Percentiles rank a stretch among this genome's conserved stretches.
Conservation (phyloP, 2,888 invertebrate species). For the Agrochola lychnidis region DNA sequence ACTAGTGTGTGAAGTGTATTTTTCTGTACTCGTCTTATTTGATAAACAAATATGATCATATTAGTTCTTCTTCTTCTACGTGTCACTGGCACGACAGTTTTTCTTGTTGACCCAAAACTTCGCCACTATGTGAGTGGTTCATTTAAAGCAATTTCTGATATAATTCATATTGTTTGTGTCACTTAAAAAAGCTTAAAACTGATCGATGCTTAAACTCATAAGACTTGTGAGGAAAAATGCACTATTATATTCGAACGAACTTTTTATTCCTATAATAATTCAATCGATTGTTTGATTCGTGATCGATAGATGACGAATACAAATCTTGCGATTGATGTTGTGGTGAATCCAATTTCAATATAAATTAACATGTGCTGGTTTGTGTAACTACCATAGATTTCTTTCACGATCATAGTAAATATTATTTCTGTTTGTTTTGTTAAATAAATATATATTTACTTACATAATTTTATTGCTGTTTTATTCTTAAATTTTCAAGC, state of each 20-base stretch:
- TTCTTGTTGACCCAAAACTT: not conserved
- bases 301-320: not conserved
- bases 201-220: not conserved
- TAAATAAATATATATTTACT: constrained; percentile 43
- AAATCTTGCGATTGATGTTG: constrained; percentile 13
- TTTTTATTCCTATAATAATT: not conserved
- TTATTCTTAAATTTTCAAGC: not conserved
- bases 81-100: not conserved
- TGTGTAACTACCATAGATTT: not conserved
- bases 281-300: constrained; percentile 6
- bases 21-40: not conserved
- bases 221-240: not conserved
- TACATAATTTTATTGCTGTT: constrained; percentile 25
- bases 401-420: constrained; percentile 1
- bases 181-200: not conserved
- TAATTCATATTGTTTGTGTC: not conserved
- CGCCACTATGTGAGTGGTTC: not conserved
- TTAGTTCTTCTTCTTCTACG: not conserved
- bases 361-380: not conserved
- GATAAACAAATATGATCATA: not conserved
- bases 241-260: not conserved
- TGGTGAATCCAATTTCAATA: not conserved
- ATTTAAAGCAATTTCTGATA: not conserved
- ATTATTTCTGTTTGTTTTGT: constrained; percentile 12
- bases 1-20: not conserved